phyloP scores from a whole-genome alignment of 2,888 invertebrate genomes.

The Eupithecia insigniata region DNA sequence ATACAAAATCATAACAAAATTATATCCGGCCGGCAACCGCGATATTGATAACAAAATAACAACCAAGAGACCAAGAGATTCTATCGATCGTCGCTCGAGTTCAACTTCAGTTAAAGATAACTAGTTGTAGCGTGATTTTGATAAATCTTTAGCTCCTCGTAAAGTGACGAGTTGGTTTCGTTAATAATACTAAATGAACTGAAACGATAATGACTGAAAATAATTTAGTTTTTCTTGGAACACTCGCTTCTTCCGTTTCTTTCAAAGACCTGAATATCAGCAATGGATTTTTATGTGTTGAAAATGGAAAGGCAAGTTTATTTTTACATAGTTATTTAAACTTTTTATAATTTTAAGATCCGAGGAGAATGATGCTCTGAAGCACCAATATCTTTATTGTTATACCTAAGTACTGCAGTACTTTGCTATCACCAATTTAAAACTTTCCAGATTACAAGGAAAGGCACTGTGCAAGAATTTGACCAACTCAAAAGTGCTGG shows the following conservation, averaged over 20 bases:
- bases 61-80: neutral
- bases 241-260: constrained; percentile 60
- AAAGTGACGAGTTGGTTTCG: neutral
- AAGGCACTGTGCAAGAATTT: constrained; percentile 58
- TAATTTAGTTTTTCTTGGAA: constrained; percentile 63
- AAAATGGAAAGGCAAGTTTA: constrained; percentile 83
- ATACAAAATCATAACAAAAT: no score
- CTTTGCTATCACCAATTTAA: neutral
- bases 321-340: neutral
- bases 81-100: neutral
- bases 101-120: neutral
- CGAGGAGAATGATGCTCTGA: no score
- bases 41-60: neutral
- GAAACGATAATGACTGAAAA: constrained; percentile 58
- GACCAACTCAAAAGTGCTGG: constrained; percentile 46
- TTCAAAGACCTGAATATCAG: constrained; percentile 59
- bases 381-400: neutral
- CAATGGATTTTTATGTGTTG: constrained; percentile 83
- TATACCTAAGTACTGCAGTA: no score
- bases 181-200: neutral
- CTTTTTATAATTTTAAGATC: neutral
- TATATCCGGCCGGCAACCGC: no score
- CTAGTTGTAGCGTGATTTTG: neutral
- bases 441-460: constrained; percentile 61
- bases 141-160: neutral